phyloP scores from a whole-genome alignment of 2,888 invertebrate genomes.

The Choristoneura rosaceana region DNA sequence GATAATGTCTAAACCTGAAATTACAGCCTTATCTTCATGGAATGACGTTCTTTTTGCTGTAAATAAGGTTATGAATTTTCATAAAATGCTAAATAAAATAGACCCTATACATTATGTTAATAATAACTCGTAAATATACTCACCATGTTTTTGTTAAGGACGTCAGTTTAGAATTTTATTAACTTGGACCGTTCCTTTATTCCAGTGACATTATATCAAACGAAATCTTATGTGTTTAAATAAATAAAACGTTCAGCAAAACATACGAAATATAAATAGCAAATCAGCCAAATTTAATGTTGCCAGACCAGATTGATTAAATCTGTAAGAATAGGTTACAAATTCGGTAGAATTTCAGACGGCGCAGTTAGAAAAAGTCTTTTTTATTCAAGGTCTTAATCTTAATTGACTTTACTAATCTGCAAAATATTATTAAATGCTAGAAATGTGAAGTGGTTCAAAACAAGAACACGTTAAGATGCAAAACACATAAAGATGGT shows the following conservation, averaged over 20 bases:
- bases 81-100: background rate
- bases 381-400: too few species aligned
- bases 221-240: background rate
- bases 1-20: too few species aligned
- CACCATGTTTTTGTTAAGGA: background rate
- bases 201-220: background rate
- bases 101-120: background rate
- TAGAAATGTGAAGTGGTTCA: too few species aligned
- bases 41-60: background rate
- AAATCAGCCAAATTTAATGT: background rate
- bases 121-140: background rate
- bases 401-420: too few species aligned
- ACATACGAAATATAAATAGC: conserved; percentile 41
- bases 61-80: background rate
- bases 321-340: too few species aligned
- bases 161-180: background rate
- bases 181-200: background rate
- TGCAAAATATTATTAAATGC: too few species aligned
- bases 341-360: too few species aligned
- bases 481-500: too few species aligned
- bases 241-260: conserved; percentile 1
- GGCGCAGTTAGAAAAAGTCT: too few species aligned
- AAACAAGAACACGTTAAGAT: too few species aligned
- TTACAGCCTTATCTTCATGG: too few species aligned
- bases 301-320: too few species aligned